These are phyloP conservation scores for Coilia nasus DNA, from an alignment of 2,797 vertebrate genomes.

Conservation along the genomic window DNA sequence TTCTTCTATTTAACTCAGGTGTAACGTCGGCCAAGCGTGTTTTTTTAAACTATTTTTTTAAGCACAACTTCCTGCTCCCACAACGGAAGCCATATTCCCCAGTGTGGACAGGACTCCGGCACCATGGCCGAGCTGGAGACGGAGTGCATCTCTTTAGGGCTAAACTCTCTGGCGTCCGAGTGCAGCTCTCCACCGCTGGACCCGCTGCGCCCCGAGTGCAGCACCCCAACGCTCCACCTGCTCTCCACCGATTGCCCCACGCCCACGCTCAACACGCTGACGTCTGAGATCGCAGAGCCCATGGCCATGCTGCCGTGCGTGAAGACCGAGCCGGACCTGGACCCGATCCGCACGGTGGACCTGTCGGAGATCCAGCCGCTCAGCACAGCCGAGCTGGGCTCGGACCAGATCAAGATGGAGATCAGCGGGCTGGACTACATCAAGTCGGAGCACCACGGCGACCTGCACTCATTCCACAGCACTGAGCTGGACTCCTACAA, in stretches of 20 bases:
- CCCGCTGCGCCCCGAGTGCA: slow-evolving; percentile 64
- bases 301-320: slow-evolving; percentile 76
- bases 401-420: slow-evolving; percentile 81
- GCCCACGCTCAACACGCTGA: slow-evolving; percentile 71
- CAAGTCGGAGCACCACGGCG: slow-evolving; percentile 74
- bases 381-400: slow-evolving; percentile 77
- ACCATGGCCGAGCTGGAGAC: slow-evolving; percentile 76
- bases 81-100: neutral
- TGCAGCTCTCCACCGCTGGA: slow-evolving; percentile 67
- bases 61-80: neutral
- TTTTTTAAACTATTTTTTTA: neutral
- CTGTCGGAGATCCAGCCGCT: slow-evolving; percentile 78
- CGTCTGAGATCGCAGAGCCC: slow-evolving; percentile 71
- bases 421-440: slow-evolving; percentile 82
- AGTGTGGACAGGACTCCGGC: slow-evolving; percentile 46
- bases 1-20: slow-evolving; percentile 14
- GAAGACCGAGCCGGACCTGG: slow-evolving; percentile 77
- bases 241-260: slow-evolving; percentile 72
- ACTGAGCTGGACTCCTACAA: slow-evolving; percentile 75
- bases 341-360: slow-evolving; percentile 75
- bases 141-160: slow-evolving; percentile 70
- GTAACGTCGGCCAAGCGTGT: slow-evolving; percentile 32
- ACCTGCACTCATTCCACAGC: slow-evolving; percentile 65
- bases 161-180: slow-evolving; percentile 60
- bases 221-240: slow-evolving; percentile 66